phyloP scores from a whole-genome alignment of 1,140 invertebrate species.

The Drosophila prosaltans region DNA sequence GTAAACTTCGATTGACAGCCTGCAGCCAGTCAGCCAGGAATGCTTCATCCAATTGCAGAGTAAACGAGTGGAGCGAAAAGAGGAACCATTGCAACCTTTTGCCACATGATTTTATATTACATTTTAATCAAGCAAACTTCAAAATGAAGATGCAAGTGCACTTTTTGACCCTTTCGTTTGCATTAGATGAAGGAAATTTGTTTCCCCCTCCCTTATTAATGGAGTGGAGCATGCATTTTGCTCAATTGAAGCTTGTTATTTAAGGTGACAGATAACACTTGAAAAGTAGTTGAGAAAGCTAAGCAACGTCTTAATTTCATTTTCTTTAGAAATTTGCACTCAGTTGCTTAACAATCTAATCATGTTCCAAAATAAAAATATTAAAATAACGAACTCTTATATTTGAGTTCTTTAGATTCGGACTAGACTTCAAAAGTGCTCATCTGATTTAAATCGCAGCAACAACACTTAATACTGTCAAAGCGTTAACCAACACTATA shows the following conservation, averaged over 20 bases:
- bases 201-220: not conserved
- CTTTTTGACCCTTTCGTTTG: not conserved
- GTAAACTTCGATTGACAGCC: slow-evolving; percentile 67
- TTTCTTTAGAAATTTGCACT: no score
- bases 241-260: no score
- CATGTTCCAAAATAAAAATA: no score
- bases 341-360: no score
- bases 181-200: not conserved
- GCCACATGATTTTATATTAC: slow-evolving; percentile 51
- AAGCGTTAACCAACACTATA: not conserved
- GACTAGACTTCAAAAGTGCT: no score
- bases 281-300: no score
- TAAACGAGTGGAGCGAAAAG: not conserved
- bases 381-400: no score
- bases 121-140: slow-evolving; percentile 43
- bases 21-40: slow-evolving; percentile 29
- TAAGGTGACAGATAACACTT: no score
- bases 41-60: slow-evolving; percentile 22
- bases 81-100: slow-evolving; percentile 19
- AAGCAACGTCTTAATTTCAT: no score
- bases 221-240: no score
- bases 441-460: no score
- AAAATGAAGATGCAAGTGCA: not conserved
- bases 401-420: no score
- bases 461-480: not conserved